Base-by-base conservation (phyloP, 2,888 invertebrate genomes). In the Hirtodrosophila histrioides region DNA sequence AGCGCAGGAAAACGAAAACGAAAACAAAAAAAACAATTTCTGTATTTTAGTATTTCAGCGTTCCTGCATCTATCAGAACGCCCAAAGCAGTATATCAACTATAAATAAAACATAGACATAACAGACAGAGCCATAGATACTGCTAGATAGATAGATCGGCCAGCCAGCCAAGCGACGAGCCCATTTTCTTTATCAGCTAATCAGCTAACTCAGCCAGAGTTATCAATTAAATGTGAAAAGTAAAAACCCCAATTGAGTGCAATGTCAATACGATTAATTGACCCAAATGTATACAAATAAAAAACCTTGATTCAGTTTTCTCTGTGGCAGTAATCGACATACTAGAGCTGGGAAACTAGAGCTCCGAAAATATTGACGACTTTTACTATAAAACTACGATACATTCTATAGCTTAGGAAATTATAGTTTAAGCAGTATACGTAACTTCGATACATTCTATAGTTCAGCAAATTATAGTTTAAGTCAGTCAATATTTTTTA, bases 161-260 rank as follows among this genome's bases (percentile, higher is more conserved):
- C 36, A 11, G 56, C 31, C 29, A 50, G 45, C 39, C 12, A 9
- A 31, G 31, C 31, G 31, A 31, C 72, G 57, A 72, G 65, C 58
- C 64, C 63, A 63, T 51, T 49, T 67, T 43, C 60, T 35, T 77
- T 86, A 86, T 78, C 87, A 49, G 63, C 64, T 43, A 48, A 86
- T 78, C 87, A 49, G 63, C 64, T 43, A 48, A 60, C 60, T 72
- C 43, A 41, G 65, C 82, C 55, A 58, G 78, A 72, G 53, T 82
- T 85, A 87, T 87, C 82, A 87, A 82, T 82, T 85, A 82, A 84
- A 81, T 69, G 78, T 54, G 73, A 60, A 80, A 64, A 54, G 44
- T 33, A 48, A 48, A 60, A 81, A 58, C 51, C 27, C 41, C 40
- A 44, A 39, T 65, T 57, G 67, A 79, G 74, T 76, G 86, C 70